phyloP scores from a whole-genome alignment of 2,797 vertebrate species.

The Perodicticus potto region DNA sequence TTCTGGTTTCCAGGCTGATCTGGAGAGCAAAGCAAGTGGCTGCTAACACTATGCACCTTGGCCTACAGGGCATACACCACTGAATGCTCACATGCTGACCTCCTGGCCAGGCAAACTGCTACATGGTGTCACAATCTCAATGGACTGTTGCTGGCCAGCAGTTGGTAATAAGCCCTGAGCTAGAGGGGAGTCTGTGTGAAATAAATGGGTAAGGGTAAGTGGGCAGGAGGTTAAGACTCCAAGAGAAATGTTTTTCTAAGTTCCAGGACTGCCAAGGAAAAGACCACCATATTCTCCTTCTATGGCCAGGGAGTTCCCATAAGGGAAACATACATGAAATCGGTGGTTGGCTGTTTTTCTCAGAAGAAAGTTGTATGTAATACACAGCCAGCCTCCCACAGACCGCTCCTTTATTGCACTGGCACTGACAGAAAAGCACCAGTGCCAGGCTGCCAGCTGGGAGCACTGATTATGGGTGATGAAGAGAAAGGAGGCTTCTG shows the following conservation, averaged over 20 bases:
- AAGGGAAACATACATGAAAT: neutral
- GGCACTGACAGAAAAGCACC: neutral
- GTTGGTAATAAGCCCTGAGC: conserved; percentile 54
- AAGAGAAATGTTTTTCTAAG: neutral
- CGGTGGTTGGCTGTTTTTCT: neutral
- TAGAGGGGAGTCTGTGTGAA: conserved; percentile 55
- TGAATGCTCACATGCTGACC: conserved; percentile 50
- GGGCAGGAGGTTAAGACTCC: conserved; percentile 37
- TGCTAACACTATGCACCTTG: conserved; percentile 65
- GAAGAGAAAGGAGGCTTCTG: conserved; percentile 60
- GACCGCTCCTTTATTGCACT: conserved; percentile 34
- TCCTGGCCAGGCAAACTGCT: conserved; percentile 49
- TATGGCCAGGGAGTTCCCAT: neutral
- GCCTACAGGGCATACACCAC: conserved; percentile 66
- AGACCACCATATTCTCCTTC: neutral
- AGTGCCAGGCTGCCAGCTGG: conserved; percentile 74
- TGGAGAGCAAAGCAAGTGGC: conserved; percentile 36
- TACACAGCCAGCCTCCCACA: conserved; percentile 10
- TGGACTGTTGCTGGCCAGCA: neutral
- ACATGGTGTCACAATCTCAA: conserved; percentile 27
- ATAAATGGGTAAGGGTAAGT: neutral
- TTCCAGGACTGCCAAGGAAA: neutral
- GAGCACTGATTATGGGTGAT: conserved; percentile 51
- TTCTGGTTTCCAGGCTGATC: conserved; percentile 59
- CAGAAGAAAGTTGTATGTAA: neutral